Evolutionary conservation across 1,140 invertebrate genomes (phyloP), one percentile per base, ranked within the genome.

Genomic region (Drosophila sp.): DNA sequence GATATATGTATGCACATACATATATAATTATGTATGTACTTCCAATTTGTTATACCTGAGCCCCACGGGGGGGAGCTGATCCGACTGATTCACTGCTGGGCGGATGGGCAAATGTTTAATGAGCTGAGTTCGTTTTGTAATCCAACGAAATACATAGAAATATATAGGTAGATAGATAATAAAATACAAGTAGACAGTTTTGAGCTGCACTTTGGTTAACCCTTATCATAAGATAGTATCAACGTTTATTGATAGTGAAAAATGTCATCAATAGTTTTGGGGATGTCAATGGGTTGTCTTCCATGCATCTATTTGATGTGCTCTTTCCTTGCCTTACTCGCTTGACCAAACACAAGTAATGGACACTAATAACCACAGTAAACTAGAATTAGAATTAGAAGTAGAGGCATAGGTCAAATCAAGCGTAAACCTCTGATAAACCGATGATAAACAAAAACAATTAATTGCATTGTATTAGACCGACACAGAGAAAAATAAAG

Each of bases 361-460:
- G 56, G 56, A 23, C 56, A 58, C 56, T 58, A 58, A 58, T 58
- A 58, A 23, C 32, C 30, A 58, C 35, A 58, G 33, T 32, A 23
- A 35, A 32, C 32, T 58, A 25, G 56, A 35, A 58, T 25, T 61
- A 50, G 23, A 27, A 50, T 25, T 61, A 50, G 23, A 27, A 50
- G 44, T 27, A 50, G 44, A 50, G 44, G 44, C 44, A 50, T 79
- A 69, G 72, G 60, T 44, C 69, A 87, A 87, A 87, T 87, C 83
- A 87, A 74, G 83, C 83, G 83, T 87, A 73, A 87, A 89, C 69
- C 64, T 79, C 72, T 72, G 83, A 87, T 87, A 87, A 87, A 87
- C 70, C 72, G 84, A 87, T 87, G 84, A 87, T 87, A 87, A 87
- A 87, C 83, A 83, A 87, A 87, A 87, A 27, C 83, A 87, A 87